These are phyloP conservation scores for Neoitamus cyanurus DNA, from an alignment of 2,888 invertebrate species.

Conservation along the genomic window DNA sequence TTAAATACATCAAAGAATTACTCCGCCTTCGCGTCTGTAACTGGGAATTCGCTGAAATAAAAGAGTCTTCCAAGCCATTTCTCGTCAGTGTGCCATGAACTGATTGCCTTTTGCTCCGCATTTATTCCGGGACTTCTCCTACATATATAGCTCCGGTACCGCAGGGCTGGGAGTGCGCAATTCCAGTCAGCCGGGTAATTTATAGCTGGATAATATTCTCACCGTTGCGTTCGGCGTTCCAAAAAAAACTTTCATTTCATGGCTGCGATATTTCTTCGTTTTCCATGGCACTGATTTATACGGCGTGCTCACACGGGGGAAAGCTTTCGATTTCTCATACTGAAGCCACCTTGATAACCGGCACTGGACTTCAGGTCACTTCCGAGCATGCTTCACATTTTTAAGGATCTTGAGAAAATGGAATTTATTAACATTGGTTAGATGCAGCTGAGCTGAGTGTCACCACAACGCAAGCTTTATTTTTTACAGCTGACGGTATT, in stretches of 20 bases:
- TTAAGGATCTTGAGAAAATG: background rate
- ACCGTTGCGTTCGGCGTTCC: constrained; percentile 11
- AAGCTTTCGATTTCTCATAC: background rate
- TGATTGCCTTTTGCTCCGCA: background rate
- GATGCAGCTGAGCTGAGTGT: background rate
- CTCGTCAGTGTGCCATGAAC: background rate
- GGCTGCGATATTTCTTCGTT: constrained; percentile 19
- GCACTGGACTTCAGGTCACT: background rate
- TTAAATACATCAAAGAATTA: constrained; percentile 18
- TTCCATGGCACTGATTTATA: constrained; percentile 24
- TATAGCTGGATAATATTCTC: constrained; percentile 21
- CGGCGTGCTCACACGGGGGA: background rate
- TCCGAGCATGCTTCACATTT: background rate
- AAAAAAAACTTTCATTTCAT: background rate
- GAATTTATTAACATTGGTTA: background rate
- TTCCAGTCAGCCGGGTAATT: background rate
- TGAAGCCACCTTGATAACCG: background rate
- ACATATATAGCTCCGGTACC: too few species aligned
- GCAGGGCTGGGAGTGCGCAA: background rate
- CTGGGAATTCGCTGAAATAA: background rate
- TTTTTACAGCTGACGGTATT: too few species aligned
- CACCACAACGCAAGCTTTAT: too few species aligned
- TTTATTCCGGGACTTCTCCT: background rate
- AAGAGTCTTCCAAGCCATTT: constrained; percentile 14
- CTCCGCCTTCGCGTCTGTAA: background rate